Conservation (phyloP, 1,140 invertebrate species). For the Drosophila ficusphila region DNA sequence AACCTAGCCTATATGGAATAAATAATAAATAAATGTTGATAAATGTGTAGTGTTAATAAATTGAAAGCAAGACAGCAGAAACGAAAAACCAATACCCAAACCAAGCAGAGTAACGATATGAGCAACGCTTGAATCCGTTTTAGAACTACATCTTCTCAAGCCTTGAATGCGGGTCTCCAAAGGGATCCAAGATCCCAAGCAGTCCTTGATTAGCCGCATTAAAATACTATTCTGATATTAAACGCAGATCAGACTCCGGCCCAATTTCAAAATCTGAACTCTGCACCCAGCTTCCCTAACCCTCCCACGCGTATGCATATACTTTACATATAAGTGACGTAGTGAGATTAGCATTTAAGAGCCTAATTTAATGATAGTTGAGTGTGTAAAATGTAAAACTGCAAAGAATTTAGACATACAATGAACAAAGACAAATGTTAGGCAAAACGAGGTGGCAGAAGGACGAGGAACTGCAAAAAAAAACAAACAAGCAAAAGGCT, state of each 20-base stretch:
- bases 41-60: conserved; percentile 79
- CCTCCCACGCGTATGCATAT: conserved; percentile 41
- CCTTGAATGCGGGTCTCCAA: neutral
- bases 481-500: conserved; percentile 51
- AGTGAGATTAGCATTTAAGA: conserved; percentile 78
- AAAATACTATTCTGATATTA: neutral
- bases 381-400: conserved; percentile 67
- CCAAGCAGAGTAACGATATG: conserved; percentile 50
- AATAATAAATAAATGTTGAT: conserved; percentile 76
- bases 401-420: conserved; percentile 79
- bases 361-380: conserved; percentile 72
- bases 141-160: neutral
- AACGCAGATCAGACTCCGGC: neutral
- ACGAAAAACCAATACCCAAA: conserved; percentile 12
- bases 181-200: conserved; percentile 1
- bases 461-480: conserved; percentile 47
- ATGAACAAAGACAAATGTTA: conserved; percentile 71
- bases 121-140: conserved; percentile 50
- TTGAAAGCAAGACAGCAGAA: conserved; percentile 28
- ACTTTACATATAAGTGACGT: conserved; percentile 57
- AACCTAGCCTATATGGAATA: conserved; percentile 42
- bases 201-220: neutral
- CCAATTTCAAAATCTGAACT: neutral
- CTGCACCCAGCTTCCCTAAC: conserved; percentile 24
- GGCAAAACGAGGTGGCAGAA: conserved; percentile 37